Base-by-base conservation (phyloP, 2,113 vertebrate genomes). In the Platysteira castanea region DNA sequence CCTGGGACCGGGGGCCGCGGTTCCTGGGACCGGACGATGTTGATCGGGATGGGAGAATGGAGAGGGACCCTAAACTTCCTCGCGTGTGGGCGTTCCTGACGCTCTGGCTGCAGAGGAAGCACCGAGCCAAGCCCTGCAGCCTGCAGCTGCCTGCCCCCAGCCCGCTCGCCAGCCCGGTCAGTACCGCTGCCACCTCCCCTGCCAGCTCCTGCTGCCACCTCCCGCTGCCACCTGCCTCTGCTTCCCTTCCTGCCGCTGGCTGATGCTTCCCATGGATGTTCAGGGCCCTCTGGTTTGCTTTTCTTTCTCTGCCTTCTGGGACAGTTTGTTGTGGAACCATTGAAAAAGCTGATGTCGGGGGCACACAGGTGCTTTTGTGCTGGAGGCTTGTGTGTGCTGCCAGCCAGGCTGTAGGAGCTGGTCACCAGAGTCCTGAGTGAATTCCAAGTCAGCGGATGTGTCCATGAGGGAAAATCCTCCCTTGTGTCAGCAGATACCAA, bases 31-130 rank as follows among this genome's bases (percentile, higher is more conserved):
- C 6, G 26, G 75, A 84, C 10, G 5, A 82, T 87, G 93, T 23
- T 41, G 44, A 71, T 31, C 61, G 93, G 94, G 81, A 95, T 82
- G 94, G 98, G 91, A 97, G 59, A 10, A 98, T 98, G 98, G 98
- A 98, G 74, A 98, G 95, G 96, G 97, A 98, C 87, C 92, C 98
- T 23, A 98, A 97, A 87, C 89, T 92, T 16, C 97, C 97, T 94
- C 97, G 98, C 37, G 39, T 98, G 77, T 97, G 97, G 91, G 78
- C 97, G 23, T 96, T 98, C 74, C 96, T 98, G 50, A n/a, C 87
- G 8, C 96, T 98, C 21, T 98, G 98, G 98, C 96, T 98, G 65
- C 97, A 97, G 68, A 98, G 97, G 95, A 98, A 97, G 56, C 98
- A 98, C 9, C 96, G 98, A 94, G 92, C 97, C 52, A 98, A 98